Conservation (phyloP, 2,888 invertebrate genomes). For the Gisinianus flammeolus region DNA sequence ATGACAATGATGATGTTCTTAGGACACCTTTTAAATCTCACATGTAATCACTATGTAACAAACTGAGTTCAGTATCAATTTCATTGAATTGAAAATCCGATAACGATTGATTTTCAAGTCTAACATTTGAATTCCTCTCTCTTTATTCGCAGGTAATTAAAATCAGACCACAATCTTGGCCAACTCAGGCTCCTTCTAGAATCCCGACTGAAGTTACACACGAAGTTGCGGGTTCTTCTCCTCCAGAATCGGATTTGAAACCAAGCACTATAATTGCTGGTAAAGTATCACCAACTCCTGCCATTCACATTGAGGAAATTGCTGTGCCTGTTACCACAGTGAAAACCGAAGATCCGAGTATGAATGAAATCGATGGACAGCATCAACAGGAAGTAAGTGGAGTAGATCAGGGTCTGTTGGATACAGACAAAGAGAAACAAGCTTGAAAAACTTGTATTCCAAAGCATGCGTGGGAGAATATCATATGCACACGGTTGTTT, state of each 20-base stretch:
- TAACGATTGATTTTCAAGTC: no score
- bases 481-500: no score
- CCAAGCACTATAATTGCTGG: conserved; percentile 25
- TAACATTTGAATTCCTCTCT: no score
- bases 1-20: conserved; percentile 19
- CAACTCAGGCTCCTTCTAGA: conserved; percentile 2
- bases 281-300: conserved; percentile 24
- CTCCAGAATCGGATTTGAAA: conserved; percentile 22
- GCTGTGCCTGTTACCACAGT: conserved; percentile 27
- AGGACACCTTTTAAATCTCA: conserved; percentile 18
- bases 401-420: conserved; percentile 52
- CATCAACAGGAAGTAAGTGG: conserved; percentile 47
- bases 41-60: neutral
- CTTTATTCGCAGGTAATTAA: conserved; percentile 50
- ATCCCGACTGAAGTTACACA: conserved; percentile 16
- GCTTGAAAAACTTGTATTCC: neutral
- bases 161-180: conserved; percentile 46
- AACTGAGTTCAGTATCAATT: no score
- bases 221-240: conserved; percentile 24
- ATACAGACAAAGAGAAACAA: conserved; percentile 16
- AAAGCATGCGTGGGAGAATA: neutral
- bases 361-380: conserved; percentile 54
- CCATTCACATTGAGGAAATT: conserved; percentile 22
- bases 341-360: conserved; percentile 47
- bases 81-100: no score